A percentile compares a stretch with the other conserved stretches of the same genome.
phyloP scores from a whole-genome alignment of 1,140 invertebrate species.

The Anastrepha obliqua region DNA sequence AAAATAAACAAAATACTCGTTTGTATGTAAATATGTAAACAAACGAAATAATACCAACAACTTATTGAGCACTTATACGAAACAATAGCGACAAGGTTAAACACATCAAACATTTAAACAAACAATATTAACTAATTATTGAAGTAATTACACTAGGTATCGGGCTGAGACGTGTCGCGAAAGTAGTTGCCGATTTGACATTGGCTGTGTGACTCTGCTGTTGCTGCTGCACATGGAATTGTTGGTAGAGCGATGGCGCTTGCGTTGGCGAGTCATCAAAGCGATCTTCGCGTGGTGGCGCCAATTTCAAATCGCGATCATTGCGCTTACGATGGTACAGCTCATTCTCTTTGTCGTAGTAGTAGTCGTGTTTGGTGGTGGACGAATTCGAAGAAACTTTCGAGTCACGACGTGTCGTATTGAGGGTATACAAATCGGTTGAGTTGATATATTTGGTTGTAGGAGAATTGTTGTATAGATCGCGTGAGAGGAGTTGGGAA shows the following conservation, averaged over 20 bases:
- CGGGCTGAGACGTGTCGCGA: conserved; percentile 69
- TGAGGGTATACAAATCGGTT: conserved; percentile 68
- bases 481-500: conserved; percentile 56
- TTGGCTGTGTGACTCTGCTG: conserved; percentile 57
- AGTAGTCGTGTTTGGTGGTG: conserved; percentile 69
- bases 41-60: not conserved
- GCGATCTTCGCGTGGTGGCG: conserved; percentile 70
- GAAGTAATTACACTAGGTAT: conserved; percentile 73
- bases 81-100: conserved; percentile 4
- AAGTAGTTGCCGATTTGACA: conserved; percentile 60
- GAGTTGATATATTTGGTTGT: conserved; percentile 69
- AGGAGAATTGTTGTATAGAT: conserved; percentile 57
- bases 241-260: not conserved
- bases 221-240: conserved; percentile 58
- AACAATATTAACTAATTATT: conserved; percentile 27
- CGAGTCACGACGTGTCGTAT: conserved; percentile 65
- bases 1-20: conserved; percentile 3
- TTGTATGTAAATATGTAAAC: not conserved
- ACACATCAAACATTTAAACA: conserved; percentile 49
- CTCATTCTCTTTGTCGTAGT: conserved; percentile 74
- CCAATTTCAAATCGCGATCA: conserved; percentile 65
- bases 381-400: conserved; percentile 68
- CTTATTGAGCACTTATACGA: not conserved
- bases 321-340: conserved; percentile 64
- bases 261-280: conserved; percentile 55